Evolutionary conservation across 2,888 invertebrate genomes (phyloP).

Genomic region (Morpho achilles): DNA sequence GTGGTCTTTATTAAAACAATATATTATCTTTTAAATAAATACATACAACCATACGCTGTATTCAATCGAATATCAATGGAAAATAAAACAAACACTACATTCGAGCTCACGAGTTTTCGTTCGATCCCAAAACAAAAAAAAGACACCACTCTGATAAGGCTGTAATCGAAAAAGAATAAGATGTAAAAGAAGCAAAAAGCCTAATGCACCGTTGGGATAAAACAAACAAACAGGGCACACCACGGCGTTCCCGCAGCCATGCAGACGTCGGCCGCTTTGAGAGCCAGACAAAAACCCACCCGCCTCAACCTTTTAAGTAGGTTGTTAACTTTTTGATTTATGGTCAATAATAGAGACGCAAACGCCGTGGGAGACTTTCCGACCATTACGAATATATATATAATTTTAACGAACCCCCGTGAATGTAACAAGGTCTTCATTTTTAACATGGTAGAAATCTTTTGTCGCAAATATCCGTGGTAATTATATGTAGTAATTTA

Average conservation of each 20-base stretch:
- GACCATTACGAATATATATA: constrained; percentile 65
- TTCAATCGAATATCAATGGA: not conserved
- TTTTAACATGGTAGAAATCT: constrained; percentile 45
- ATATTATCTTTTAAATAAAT: not conserved
- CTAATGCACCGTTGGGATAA: constrained; percentile 76
- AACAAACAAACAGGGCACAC: constrained; percentile 74
- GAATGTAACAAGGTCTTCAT: constrained; percentile 66
- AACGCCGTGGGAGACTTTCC: constrained; percentile 73
- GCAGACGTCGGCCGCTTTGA: constrained; percentile 70
- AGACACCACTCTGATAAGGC: constrained; percentile 57
- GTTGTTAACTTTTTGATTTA: constrained; percentile 80
- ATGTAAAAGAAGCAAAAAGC: constrained; percentile 64
- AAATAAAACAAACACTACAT: constrained; percentile 13
- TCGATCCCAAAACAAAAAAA: constrained; percentile 38
- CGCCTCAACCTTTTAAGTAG: constrained; percentile 76
- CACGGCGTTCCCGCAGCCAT: constrained; percentile 51
- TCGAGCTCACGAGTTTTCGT: constrained; percentile 26
- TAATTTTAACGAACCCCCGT: constrained; percentile 73
- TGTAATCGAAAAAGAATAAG: constrained; percentile 66
- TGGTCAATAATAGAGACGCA: constrained; percentile 78
- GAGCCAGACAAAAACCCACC: constrained; percentile 70
- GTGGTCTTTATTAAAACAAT: no score
- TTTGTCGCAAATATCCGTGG: constrained; percentile 38
- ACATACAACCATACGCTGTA: not conserved
- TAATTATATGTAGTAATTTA: not conserved